These are phyloP conservation scores for Choloepus didactylus DNA, from an alignment of 2,797 vertebrate genomes.

Conservation along the genomic window DNA sequence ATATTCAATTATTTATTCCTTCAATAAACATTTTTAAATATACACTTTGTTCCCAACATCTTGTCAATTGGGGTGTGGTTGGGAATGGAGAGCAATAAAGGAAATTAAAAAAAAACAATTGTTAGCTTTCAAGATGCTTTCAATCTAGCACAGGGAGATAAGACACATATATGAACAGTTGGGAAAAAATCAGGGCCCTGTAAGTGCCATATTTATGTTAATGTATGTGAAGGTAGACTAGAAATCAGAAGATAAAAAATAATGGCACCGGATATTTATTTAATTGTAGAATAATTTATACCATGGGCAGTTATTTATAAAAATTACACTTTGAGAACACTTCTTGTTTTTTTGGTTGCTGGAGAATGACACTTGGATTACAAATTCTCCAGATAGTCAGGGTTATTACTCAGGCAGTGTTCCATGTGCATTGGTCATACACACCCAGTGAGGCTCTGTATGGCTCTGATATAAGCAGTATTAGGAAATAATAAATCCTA, in stretches of 20 bases:
- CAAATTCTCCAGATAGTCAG: background rate
- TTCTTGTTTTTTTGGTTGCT: background rate
- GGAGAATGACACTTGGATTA: background rate
- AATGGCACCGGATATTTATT: background rate
- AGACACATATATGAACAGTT: background rate
- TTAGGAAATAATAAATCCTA: conserved; percentile 13
- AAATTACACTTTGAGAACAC: background rate
- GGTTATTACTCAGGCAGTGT: background rate
- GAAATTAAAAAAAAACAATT: conserved; percentile 1
- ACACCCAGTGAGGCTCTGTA: background rate
- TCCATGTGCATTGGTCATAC: background rate
- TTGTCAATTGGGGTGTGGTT: conserved; percentile 20
- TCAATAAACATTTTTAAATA: conserved; percentile 8
- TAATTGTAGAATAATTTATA: conserved; percentile 1
- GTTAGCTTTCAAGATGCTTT: background rate
- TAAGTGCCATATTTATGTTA: background rate
- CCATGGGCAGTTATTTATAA: background rate
- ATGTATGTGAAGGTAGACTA: background rate
- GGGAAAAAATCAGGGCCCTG: background rate
- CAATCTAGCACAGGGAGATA: background rate
- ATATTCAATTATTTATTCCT: background rate
- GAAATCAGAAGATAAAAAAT: conserved; percentile 26
- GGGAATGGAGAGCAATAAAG: background rate
- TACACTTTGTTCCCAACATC: background rate
- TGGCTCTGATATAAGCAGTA: background rate